These are phyloP conservation scores for Bombus terrestris DNA, from an alignment of 1,140 invertebrate species.

Conservation along the genomic window DNA sequence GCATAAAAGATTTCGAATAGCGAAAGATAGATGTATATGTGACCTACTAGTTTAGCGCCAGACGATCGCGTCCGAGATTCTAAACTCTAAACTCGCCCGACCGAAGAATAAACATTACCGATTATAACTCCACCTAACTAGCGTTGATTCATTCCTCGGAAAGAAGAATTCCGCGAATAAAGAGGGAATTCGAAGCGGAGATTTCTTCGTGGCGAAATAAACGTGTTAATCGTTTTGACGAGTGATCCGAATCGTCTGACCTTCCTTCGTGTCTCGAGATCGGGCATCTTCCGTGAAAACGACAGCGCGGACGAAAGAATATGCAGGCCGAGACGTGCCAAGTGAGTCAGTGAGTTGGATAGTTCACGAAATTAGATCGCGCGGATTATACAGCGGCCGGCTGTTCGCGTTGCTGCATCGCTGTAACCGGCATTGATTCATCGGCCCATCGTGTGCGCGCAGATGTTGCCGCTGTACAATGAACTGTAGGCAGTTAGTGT, in stretches of 20 bases:
- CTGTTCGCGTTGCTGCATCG: slow-evolving; percentile 59
- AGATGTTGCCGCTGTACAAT: slow-evolving; percentile 49
- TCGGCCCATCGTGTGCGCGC: slow-evolving; percentile 29
- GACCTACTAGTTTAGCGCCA: neutral
- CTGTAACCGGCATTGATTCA: slow-evolving; percentile 65
- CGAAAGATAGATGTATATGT: slow-evolving; percentile 22
- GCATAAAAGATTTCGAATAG: slow-evolving; percentile 14
- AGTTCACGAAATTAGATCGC: slow-evolving; percentile 68
- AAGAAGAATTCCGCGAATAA: neutral
- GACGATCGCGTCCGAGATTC: neutral
- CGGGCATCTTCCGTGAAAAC: slow-evolving; percentile 47
- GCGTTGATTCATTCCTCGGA: too few species aligned
- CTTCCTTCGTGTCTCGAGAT: slow-evolving; percentile 45
- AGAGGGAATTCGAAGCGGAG: too few species aligned
- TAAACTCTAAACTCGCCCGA: neutral
- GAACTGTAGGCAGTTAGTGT: slow-evolving; percentile 7
- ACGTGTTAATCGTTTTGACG: neutral
- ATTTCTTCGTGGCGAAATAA: too few species aligned
- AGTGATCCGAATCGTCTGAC: slow-evolving; percentile 4
- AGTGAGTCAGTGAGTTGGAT: slow-evolving; percentile 70
- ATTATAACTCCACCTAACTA: too few species aligned
- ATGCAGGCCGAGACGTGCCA: slow-evolving; percentile 57
- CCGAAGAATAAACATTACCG: neutral
- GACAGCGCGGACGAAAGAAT: slow-evolving; percentile 56
- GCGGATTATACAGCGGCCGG: slow-evolving; percentile 57